Conservation (phyloP, 92 coral and sea anemone genomes). For the Epizoanthus illoricatus region DNA sequence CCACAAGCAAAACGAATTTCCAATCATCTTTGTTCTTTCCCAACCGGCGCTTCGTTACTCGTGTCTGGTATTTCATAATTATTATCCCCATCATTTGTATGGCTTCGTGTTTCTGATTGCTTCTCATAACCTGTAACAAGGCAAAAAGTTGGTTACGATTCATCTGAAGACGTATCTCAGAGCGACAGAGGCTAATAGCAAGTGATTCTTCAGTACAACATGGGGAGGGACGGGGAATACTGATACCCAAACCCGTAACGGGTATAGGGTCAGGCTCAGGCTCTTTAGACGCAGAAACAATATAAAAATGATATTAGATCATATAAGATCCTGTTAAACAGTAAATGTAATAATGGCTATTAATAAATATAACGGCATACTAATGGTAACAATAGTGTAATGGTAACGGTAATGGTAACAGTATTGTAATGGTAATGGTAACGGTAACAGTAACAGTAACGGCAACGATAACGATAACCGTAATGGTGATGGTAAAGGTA, state of each 20-base stretch:
- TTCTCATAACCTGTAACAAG: not conserved
- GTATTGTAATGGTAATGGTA: not conserved
- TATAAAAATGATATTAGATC: too few species aligned
- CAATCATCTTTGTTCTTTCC: slow-evolving; percentile 17
- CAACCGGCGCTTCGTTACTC: not conserved
- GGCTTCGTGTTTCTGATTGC: not conserved
- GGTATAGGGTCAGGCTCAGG: too few species aligned
- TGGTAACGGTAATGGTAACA: not conserved
- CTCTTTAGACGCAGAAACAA: too few species aligned
- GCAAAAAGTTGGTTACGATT: too few species aligned
- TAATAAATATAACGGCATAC: not conserved
- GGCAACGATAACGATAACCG: not conserved
- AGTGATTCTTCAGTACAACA: too few species aligned
- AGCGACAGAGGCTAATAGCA: too few species aligned
- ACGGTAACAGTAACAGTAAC: not conserved
- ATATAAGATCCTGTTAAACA: too few species aligned
- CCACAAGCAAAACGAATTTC: slow-evolving; percentile 22
- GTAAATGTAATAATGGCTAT: too few species aligned
- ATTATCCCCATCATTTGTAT: not conserved
- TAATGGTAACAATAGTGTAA: not conserved
- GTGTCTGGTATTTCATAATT: not conserved
- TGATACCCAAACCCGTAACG: too few species aligned
- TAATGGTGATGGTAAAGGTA: not conserved
- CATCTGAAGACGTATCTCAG: too few species aligned
- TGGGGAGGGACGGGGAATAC: too few species aligned